Base-by-base conservation (phyloP, 2,113 vertebrate genomes). In the Paramormyrops kingsleyae region DNA sequence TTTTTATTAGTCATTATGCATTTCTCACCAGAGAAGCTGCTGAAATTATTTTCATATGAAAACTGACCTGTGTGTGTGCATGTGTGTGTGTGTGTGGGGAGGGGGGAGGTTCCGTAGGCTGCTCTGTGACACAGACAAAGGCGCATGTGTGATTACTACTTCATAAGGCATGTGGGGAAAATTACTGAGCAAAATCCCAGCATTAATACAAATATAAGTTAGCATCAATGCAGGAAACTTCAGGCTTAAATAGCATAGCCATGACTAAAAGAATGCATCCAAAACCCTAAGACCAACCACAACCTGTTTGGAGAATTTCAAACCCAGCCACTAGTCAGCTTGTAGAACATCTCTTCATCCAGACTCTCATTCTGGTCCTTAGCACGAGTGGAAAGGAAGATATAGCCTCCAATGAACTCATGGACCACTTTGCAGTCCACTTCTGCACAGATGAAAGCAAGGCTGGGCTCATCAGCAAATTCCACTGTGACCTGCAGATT, bases 331-430 rank as follows among this genome's bases (percentile, higher is more conserved):
- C 99, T 99, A 94, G 98, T 99, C 92, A 99, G 98, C 96, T 99
- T 99, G 95, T 99, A 99, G 96, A 99, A 99, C 98, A 99, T 99
- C 95, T 99, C 99, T 92, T 99, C 99, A 0, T 99, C 99, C 91
- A 99, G 95, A 89, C 98, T 99, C 95, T 99, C 99, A 17, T 99
- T 99, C 96, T 99, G 99, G 94, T 99, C 98, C 94, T 99, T 99
- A 35, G 99, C 98, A 2, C 99, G 96, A 0, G 99, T 99, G 3
- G 98, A 99, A 91, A 99, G 92, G 95, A 99, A 99, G 94, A 99
- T 99, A 95, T 99, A 99, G 88, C 98, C 99, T 0, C 99, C 98
- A 2, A 99, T 99, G 95, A 99, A 99, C 94, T 99, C 99, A 47
- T 99, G 99, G 42, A 99, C 98, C 94, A 99, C 98, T 91, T 99